A percentile compares a stretch with the other conserved stretches of the same genome.
Evolutionary conservation across 2,797 vertebrate species (phyloP).

Genomic region (Oreochromis grahami): DNA sequence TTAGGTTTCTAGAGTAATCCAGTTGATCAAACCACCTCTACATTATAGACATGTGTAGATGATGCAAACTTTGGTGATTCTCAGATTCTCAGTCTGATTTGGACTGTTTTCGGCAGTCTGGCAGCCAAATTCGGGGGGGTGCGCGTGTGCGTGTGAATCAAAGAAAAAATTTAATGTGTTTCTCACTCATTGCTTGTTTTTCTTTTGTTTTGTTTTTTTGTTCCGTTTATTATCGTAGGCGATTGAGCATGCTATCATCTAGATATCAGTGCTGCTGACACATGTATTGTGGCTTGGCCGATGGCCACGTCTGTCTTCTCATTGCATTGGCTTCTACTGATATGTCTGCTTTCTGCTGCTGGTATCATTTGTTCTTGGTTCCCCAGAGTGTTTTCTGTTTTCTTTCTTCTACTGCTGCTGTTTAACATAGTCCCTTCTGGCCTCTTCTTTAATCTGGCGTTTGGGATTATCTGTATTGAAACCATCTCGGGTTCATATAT

Average conservation of each 20-base stretch:
- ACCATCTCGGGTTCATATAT: not conserved
- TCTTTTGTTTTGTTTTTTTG: not conserved
- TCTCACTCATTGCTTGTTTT: not conserved
- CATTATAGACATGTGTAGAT: not conserved
- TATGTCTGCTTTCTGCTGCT: not conserved
- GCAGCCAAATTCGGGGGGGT: not conserved
- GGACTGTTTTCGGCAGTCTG: not conserved
- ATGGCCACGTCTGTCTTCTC: not conserved
- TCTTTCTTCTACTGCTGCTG: not conserved
- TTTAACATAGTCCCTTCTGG: not conserved
- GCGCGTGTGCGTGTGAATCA: not conserved
- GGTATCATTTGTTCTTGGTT: not conserved
- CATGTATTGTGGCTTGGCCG: not conserved
- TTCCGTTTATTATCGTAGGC: not conserved
- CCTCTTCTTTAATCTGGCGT: not conserved
- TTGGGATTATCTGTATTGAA: not conserved
- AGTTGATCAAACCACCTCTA: not conserved
- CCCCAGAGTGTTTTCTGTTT: not conserved
- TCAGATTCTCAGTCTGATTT: not conserved
- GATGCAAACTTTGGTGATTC: not conserved
- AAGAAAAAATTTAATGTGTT: not conserved
- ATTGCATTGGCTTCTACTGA: not conserved
- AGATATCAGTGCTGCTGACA: not conserved
- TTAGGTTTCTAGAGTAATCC: not conserved
- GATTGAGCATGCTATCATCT: not conserved